A percentile compares a stretch with the other conserved stretches of the same genome.
These are phyloP conservation scores for Crambe crambe DNA, from an alignment of 37 sponge, comb jelly and placozoan species.

Conservation along the genomic window DNA sequence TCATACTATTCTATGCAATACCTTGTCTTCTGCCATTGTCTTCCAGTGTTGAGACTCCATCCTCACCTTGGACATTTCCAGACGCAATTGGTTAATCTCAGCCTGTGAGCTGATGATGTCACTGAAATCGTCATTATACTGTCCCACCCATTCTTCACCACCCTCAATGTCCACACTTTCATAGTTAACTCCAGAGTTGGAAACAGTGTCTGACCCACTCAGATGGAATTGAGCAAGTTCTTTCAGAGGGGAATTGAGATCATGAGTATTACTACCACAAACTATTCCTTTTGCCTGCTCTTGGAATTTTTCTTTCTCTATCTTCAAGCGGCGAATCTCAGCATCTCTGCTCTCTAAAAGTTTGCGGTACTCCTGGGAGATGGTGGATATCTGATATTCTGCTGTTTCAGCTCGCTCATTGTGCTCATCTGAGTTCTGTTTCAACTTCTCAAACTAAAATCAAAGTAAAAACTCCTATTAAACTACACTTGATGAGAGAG, in stretches of 20 bases:
- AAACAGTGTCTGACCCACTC: neutral
- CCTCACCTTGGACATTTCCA: conserved; percentile 52
- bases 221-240: conserved; percentile 1
- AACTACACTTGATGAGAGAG: too few species aligned
- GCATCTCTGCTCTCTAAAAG: conserved; percentile 73
- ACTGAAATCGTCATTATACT: conserved; percentile 31
- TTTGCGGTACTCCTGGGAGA: conserved; percentile 82
- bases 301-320: conserved; percentile 39
- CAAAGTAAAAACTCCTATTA: neutral
- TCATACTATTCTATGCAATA: too few species aligned
- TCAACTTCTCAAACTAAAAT: conserved; percentile 67
- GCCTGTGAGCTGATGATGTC: conserved; percentile 50
- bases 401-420: conserved; percentile 78
- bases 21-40: conserved; percentile 44
- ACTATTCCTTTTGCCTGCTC: conserved; percentile 38
- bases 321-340: conserved; percentile 46
- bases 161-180: conserved; percentile 10
- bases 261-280: neutral
- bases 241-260: conserved; percentile 20
- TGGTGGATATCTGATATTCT: conserved; percentile 81
- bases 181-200: neutral
- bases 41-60: conserved; percentile 74
- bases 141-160: conserved; percentile 12
- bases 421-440: conserved; percentile 58
- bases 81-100: conserved; percentile 60